Base-by-base conservation (phyloP, 1,140 invertebrate genomes). In the Leptonema lineaticorne region DNA sequence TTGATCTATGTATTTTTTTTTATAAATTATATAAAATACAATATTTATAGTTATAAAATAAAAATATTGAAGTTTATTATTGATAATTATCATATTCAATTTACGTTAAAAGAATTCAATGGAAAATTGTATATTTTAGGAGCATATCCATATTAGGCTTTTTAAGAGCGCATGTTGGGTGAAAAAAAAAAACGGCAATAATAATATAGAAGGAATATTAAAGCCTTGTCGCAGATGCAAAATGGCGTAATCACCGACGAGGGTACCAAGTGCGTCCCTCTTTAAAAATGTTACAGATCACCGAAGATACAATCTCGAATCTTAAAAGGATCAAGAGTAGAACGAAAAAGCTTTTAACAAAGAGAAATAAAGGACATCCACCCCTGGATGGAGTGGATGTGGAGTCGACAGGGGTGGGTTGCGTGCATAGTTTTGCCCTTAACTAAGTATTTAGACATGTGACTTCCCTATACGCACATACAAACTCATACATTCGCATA, bases 291-390 rank as follows among this genome's bases (percentile, higher is more conserved):
- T 56, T 69, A 63, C 70, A 62, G 63, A 69, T 72, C 63, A 63
- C 28, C 50, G 41, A 65, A 59, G 63, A 62, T 59, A 37, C 63
- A 27, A 68, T 68, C 67, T 69, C 58, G 67, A 71, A 71, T 71
- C 66, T 71, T 71, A 72, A 68, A 69, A 60, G 70, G 70, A 72
- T 72, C 67, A 69, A n/a, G 56, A 58, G 57, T 29, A 65, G 63
- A 62, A 69, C 45, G 46, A 66, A 68, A 62, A 68, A 69, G 70
- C 62, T 72, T 72, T 69, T 72, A 68, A 72, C 70, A 72, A 72
- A 69, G 70, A 66, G 58, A 65, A 68, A 71, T 68, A 70, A 70
- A 65, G 69, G 69, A 70, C 33, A 53, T 64, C 69, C 66, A 56
- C 62, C 69, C 24, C 18, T 41, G 24, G 56, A 18, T 30, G 29